Evolutionary conservation across 1,140 invertebrate genomes (phyloP), one percentile per base, ranked within the genome.

Genomic region (Polypedilum vanderplanki): DNA sequence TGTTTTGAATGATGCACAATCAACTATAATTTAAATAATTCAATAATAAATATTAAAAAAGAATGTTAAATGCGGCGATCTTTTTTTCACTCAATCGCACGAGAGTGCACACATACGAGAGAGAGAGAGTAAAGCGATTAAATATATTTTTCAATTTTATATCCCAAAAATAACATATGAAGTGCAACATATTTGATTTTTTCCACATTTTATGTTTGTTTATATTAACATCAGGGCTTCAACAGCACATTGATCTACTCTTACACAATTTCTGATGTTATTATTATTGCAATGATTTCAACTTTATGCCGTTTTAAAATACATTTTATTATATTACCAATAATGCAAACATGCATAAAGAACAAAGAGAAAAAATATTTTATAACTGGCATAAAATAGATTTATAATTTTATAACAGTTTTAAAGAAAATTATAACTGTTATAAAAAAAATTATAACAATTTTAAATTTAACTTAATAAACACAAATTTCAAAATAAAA

Each of bases 151-250:
- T 70, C 65, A 70, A 70, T 70, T 70, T 57, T 20, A 22, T 8
- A 20, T 70, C 65, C 65, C 9, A 70, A 70, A 70, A 70, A 20
- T 20, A 70, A 70, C 65, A 20, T 70, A 70, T 70, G 17, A 70
- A 70, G 65, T 70, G 65, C 65, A 70, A 70, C 65, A 70, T 70
- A 70, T 70, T 70, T 70, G 65, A 70, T 70, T 70, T 70, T 67
- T 70, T 70, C 46, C 46, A 57, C 46, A 57, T 57, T 57, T 57
- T 57, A 57, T 57, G 46, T 57, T 57, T 57, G 46, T 57, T 57
- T 57, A 57, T 57, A n/a, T 57, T 57, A 57, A 15, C 46, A 33
- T 33, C 24, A 57, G 46, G 46, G 46, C 41, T 46, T 46, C 15
- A 46, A 46, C 41, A n/a, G n/a, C n/a, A n/a, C n/a, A 33, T 33